Percentiles rank a stretch among this genome's conserved stretches.
Conservation (phyloP, 2,113 vertebrate species). For the Mirounga angustirostris region DNA sequence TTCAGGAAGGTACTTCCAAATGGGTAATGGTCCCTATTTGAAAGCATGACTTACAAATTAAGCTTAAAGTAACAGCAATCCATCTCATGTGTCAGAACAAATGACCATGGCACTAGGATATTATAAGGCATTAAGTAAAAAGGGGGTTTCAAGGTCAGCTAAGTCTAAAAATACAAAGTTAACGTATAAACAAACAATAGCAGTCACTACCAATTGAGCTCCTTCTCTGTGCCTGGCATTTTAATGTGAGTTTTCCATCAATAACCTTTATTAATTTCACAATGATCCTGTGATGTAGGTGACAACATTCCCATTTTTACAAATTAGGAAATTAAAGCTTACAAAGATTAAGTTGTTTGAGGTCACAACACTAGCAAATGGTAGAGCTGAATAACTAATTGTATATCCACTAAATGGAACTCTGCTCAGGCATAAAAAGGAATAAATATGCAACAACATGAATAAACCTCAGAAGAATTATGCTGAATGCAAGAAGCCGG, state of each 20-base stretch:
- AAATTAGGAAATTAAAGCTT: constrained; percentile 22
- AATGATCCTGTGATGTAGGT: not conserved
- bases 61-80: not conserved
- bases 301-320: constrained; percentile 9
- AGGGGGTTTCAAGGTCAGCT: not conserved
- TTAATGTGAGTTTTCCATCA: not conserved
- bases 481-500: not conserved
- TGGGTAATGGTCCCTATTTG: not conserved
- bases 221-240: not conserved
- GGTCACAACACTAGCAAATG: not conserved
- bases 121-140: not conserved
- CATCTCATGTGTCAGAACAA: not conserved
- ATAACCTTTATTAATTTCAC: constrained; percentile 33
- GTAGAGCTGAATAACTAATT: not conserved
- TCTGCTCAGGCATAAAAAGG: not conserved
- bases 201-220: not conserved
- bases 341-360: not conserved
- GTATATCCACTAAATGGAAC: not conserved
- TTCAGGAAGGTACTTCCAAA: not conserved
- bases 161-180: not conserved
- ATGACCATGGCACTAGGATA: not conserved
- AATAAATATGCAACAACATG: not conserved
- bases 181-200: not conserved
- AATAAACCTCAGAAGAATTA: not conserved
- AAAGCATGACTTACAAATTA: constrained; percentile 32